Conservation (phyloP, 2,888 invertebrate species). For the Endomychus coccineus region DNA sequence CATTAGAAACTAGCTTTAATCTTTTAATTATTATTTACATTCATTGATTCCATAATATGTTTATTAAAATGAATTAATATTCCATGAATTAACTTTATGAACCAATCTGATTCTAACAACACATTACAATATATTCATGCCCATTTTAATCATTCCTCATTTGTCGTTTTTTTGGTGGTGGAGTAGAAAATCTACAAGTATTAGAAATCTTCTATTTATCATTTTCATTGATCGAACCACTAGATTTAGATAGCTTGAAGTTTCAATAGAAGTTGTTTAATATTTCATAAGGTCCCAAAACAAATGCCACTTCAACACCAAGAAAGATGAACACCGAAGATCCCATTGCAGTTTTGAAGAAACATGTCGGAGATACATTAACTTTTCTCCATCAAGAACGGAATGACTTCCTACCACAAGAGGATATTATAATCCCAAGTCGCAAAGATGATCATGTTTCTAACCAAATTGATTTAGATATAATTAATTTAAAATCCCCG, state of each 20-base stretch:
- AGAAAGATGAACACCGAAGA: constrained; percentile 20
- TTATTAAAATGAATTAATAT: too few species aligned
- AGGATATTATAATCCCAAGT: constrained; percentile 41
- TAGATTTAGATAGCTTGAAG: constrained; percentile 5
- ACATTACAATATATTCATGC: background rate
- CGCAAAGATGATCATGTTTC: constrained; percentile 41
- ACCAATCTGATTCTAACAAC: too few species aligned
- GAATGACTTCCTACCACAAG: constrained; percentile 41
- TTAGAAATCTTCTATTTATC: too few species aligned
- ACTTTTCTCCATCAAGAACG: constrained; percentile 43
- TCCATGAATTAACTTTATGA: too few species aligned
- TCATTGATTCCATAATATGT: too few species aligned
- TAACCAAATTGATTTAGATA: constrained; percentile 35
- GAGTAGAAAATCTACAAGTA: too few species aligned
- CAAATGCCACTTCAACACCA: constrained; percentile 29
- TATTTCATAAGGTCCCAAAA: constrained; percentile 26
- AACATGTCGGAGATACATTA: constrained; percentile 40
- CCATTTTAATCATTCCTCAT: too few species aligned
- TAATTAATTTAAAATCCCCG: constrained; percentile 29
- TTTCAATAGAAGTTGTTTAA: constrained; percentile 25
- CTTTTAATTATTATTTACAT: too few species aligned
- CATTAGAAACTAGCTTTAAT: too few species aligned
- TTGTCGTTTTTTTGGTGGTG: too few species aligned
- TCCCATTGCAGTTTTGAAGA: constrained; percentile 36
- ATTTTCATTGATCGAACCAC: too few species aligned